These are phyloP conservation scores for Sabatieria punctata DNA, from an alignment of 2,888 invertebrate genomes.

Conservation along the genomic window DNA sequence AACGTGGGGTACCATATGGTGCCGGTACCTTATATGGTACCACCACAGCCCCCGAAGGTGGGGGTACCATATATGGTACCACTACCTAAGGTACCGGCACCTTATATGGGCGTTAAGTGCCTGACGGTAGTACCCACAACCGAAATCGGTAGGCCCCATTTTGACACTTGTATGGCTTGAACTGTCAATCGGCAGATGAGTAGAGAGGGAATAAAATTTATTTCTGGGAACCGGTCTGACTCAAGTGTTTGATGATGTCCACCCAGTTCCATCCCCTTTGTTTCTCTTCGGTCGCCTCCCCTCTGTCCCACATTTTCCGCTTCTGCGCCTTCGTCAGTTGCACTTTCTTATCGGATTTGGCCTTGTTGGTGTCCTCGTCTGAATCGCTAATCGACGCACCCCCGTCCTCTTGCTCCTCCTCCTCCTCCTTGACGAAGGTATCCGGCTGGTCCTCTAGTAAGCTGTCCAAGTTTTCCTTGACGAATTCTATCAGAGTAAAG, in stretches of 20 bases:
- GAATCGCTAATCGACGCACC: neutral
- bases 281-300: constrained; percentile 62
- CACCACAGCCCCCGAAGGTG: too few species aligned
- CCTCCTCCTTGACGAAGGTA: constrained; percentile 9
- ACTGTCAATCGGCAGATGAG: too few species aligned
- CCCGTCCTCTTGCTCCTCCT: neutral
- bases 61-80: too few species aligned
- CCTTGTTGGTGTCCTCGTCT: constrained; percentile 4
- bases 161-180: too few species aligned
- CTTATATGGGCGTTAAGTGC: too few species aligned
- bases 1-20: too few species aligned
- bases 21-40: too few species aligned
- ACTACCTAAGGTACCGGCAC: too few species aligned
- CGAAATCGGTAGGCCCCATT: too few species aligned
- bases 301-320: constrained; percentile 63
- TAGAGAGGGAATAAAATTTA: too few species aligned
- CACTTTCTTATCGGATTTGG: constrained; percentile 40
- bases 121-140: too few species aligned
- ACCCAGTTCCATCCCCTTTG: constrained; percentile 87
- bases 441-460: constrained; percentile 55
- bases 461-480: constrained; percentile 60
- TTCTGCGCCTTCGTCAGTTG: constrained; percentile 81
- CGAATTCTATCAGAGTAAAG: constrained; percentile 73
- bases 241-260: constrained; percentile 83
- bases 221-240: constrained; percentile 41